phyloP scores from a whole-genome alignment of 1,140 invertebrate species.

The Cepaea nemoralis region DNA sequence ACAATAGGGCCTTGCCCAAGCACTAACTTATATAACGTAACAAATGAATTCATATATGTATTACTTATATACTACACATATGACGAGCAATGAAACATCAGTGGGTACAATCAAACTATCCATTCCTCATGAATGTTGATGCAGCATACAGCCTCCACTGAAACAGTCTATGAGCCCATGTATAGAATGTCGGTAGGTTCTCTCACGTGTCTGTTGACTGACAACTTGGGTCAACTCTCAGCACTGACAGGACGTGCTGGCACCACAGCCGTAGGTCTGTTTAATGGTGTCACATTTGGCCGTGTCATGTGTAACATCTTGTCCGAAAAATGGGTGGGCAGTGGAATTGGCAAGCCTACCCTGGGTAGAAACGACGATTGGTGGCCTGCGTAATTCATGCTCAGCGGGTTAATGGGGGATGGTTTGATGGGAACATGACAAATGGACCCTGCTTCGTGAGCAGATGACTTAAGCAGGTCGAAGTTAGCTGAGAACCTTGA shows the following conservation, averaged over 20 bases:
- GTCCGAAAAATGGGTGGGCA: background rate
- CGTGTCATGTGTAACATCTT: background rate
- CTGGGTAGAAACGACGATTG: constrained; percentile 31
- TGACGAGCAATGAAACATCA: too few relatives aligned
- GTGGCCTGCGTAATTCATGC: constrained; percentile 24
- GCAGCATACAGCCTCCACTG: too few relatives aligned
- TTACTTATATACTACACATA: too few relatives aligned
- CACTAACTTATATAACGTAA: too few relatives aligned
- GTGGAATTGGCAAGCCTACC: constrained; percentile 26
- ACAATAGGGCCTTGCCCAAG: too few relatives aligned
- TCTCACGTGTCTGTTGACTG: background rate
- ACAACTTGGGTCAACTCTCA: constrained; percentile 24
- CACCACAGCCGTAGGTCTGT: background rate
- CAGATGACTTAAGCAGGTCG: constrained; percentile 40
- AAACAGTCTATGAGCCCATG: too few relatives aligned
- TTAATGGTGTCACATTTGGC: background rate
- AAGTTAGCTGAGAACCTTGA: constrained; percentile 43
- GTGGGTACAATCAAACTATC: too few relatives aligned
- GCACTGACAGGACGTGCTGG: constrained; percentile 17
- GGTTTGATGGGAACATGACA: constrained; percentile 50
- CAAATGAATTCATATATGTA: too few relatives aligned
- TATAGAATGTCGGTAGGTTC: too few relatives aligned
- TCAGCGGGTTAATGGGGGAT: constrained; percentile 48
- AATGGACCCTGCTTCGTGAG: constrained; percentile 4
- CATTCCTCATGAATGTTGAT: too few relatives aligned